Conservation (phyloP, 2,888 invertebrate species). For the Tenthredo distinguenda region DNA sequence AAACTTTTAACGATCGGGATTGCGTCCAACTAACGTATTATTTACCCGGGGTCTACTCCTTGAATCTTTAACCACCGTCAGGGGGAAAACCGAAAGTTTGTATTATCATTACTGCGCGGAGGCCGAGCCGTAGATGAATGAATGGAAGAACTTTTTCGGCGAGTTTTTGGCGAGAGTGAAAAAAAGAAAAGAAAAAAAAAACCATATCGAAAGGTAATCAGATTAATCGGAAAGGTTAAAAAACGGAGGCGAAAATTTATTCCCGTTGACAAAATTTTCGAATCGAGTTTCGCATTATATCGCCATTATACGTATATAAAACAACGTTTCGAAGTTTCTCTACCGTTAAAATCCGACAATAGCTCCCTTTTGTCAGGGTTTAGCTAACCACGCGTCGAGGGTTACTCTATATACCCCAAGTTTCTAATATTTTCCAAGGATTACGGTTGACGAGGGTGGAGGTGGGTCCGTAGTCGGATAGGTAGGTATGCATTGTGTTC, state of each 20-base stretch:
- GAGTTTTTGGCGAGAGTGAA: neutral
- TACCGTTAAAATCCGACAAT: neutral
- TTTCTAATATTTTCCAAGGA: conserved; percentile 20
- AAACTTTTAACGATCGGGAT: neutral
- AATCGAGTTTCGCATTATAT: neutral
- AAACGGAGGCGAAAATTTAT: too few species aligned
- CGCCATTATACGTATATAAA: neutral
- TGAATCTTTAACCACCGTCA: conserved; percentile 1
- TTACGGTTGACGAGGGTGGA: conserved; percentile 40
- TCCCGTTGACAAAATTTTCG: neutral
- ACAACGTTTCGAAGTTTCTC: neutral
- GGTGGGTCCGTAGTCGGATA: neutral
- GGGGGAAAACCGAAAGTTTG: neutral
- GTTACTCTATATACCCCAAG: neutral
- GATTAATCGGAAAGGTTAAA: too few species aligned
- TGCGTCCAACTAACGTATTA: neutral
- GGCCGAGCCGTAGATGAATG: neutral
- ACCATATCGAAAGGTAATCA: too few species aligned
- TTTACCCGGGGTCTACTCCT: neutral
- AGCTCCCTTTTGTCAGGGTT: neutral
- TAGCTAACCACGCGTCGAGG: neutral
- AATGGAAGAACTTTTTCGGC: neutral
- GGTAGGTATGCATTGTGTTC: conserved; percentile 21
- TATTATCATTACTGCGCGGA: neutral
- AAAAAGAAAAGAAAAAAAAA: too few species aligned